Conservation (phyloP, 2,113 vertebrate genomes). For the Coturnix japonica region DNA sequence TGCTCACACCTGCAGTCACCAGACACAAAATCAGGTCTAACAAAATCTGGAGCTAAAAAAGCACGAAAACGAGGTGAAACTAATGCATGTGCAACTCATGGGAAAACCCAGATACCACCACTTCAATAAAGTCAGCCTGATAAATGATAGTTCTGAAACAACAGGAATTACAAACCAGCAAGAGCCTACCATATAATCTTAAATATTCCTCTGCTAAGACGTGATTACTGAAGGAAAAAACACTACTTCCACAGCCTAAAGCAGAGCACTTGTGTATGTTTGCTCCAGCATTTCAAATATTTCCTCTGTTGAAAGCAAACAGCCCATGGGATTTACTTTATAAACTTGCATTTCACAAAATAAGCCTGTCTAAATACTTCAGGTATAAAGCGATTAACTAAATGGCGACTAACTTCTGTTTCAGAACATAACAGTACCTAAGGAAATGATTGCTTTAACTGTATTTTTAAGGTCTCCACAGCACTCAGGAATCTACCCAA, state of each 20-base stretch:
- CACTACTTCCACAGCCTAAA: not conserved
- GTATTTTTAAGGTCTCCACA: not conserved
- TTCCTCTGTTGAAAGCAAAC: not conserved
- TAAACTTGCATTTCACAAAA: not conserved
- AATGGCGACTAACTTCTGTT: constrained; percentile 1
- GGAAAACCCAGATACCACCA: not conserved
- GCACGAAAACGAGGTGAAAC: not conserved
- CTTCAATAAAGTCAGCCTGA: not conserved
- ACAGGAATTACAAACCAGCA: not conserved
- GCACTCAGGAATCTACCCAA: not conserved
- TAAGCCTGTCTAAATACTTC: not conserved
- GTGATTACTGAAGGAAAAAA: not conserved
- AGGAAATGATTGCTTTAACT: not conserved
- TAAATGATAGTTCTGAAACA: not conserved
- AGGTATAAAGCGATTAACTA: not conserved
- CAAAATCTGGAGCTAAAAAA: not conserved
- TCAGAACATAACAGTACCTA: not conserved
- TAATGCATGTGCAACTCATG: not conserved
- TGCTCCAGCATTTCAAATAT: constrained; percentile 8
- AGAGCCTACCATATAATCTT: not conserved
- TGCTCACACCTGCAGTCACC: not conserved
- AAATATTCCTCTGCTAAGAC: not conserved
- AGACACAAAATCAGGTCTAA: not conserved
- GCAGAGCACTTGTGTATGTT: not conserved
- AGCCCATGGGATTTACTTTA: not conserved